A percentile compares a stretch with the other conserved stretches of the same genome.
Conservation (phyloP, 2,113 vertebrate genomes). For the Ancistrus triradiatus region DNA sequence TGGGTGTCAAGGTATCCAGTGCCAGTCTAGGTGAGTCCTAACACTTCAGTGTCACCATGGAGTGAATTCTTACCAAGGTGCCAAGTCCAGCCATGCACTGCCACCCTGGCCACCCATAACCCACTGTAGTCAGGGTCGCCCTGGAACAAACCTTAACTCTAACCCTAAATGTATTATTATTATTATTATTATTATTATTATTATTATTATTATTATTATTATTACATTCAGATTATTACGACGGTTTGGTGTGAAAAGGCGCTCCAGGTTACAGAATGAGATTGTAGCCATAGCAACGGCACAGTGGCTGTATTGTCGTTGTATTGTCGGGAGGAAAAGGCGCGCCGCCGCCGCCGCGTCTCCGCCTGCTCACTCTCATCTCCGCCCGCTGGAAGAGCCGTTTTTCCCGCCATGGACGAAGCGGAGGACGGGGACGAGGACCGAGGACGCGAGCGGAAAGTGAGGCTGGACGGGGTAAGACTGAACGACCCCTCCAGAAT, state of each 20-base stretch:
- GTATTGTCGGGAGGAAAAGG: slow-evolving; percentile 22
- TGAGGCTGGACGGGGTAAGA: slow-evolving; percentile 28
- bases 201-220: too few species aligned
- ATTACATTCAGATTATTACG: too few species aligned
- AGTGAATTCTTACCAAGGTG: too few species aligned
- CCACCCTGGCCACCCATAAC: too few species aligned
- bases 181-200: too few species aligned
- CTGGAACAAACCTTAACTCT: too few species aligned
- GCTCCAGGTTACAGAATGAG: slow-evolving; percentile 6
- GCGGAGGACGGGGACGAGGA: slow-evolving; percentile 64
- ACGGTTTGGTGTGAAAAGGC: background rate
- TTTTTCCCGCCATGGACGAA: slow-evolving; percentile 56
- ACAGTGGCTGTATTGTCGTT: slow-evolving; percentile 22
- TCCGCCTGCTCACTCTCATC: slow-evolving; percentile 41
- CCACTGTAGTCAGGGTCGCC: too few species aligned
- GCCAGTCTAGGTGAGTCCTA: too few species aligned
- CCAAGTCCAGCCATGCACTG: too few species aligned
- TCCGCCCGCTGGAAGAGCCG: background rate
- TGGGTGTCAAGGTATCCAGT: too few species aligned
- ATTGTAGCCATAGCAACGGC: slow-evolving; percentile 41
- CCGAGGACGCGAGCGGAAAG: slow-evolving; percentile 46
- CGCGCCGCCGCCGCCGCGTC: slow-evolving; percentile 40
- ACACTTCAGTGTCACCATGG: too few species aligned
- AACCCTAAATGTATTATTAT: too few species aligned
- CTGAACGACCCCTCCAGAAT: slow-evolving; percentile 56